Conservation (phyloP, 2,797 vertebrate genomes). For the Synanceia verrucosa region DNA sequence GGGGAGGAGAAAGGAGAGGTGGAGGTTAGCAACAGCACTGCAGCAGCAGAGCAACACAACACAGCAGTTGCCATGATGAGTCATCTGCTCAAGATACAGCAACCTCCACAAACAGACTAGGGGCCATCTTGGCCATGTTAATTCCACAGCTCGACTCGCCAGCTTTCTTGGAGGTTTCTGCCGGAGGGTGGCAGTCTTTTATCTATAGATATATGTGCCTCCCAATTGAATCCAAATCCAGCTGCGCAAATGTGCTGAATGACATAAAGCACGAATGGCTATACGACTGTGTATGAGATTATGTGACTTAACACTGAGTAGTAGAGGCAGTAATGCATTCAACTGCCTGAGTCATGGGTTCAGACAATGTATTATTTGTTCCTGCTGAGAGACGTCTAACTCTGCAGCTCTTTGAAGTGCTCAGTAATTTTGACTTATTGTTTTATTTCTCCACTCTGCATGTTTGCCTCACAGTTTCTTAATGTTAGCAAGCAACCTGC, state of each 20-base stretch:
- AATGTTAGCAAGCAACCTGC: background rate
- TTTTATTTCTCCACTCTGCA: background rate
- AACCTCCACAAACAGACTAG: conserved; percentile 44
- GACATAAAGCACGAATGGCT: background rate
- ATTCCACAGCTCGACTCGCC: conserved; percentile 32
- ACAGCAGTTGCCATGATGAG: conserved; percentile 56
- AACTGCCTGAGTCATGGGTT: background rate
- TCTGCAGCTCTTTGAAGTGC: background rate
- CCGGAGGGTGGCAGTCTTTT: conserved; percentile 23
- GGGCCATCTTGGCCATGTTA: conserved; percentile 40
- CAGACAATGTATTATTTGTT: too few relatives aligned
- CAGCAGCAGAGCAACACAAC: conserved; percentile 45
- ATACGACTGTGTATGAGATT: background rate
- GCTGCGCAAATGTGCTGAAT: conserved; percentile 14
- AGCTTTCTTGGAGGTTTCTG: conserved; percentile 9
- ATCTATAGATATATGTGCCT: background rate
- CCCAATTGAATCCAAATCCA: conserved; percentile 1
- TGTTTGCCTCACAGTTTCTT: background rate
- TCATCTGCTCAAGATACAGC: conserved; percentile 60
- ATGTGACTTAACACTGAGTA: background rate
- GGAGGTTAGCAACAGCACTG: conserved; percentile 33
- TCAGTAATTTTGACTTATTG: background rate
- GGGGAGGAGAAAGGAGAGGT: conserved; percentile 6
- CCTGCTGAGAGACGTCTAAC: background rate
- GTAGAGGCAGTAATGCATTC: background rate